Conservation (phyloP, 1,140 invertebrate genomes). For the Drosophila nebulosa region DNA sequence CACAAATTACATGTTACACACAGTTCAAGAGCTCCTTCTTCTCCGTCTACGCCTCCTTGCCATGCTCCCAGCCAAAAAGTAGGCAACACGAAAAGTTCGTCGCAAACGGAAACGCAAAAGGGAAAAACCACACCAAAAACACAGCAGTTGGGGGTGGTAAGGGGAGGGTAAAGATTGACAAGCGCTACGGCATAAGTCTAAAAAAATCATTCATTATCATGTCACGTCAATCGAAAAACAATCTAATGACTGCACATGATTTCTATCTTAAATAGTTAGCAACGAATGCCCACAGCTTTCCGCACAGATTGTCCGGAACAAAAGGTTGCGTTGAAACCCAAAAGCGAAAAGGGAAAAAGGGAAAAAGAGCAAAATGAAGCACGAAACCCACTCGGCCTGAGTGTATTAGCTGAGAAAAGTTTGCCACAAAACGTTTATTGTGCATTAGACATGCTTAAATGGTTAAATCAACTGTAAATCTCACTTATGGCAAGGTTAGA, state of each 20-base stretch:
- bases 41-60: neutral
- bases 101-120: constrained; percentile 47
- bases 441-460: constrained; percentile 73
- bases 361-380: neutral
- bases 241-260: constrained; percentile 80
- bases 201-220: constrained; percentile 78
- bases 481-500: constrained; percentile 16
- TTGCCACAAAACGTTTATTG: constrained; percentile 70
- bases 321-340: constrained; percentile 8
- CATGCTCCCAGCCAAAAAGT: neutral
- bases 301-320: constrained; percentile 14
- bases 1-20: constrained; percentile 59
- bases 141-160: constrained; percentile 5
- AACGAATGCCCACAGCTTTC: constrained; percentile 15
- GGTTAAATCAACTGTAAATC: constrained; percentile 78
- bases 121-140: neutral
- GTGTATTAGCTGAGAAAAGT: constrained; percentile 49
- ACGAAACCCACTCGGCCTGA: neutral
- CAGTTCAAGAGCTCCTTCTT: neutral
- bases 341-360: constrained; percentile 6
- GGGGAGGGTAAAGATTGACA: constrained; percentile 22
- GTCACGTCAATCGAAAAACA: constrained; percentile 80
- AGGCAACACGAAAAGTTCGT: constrained; percentile 27
- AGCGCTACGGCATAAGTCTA: constrained; percentile 12
- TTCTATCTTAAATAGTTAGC: constrained; percentile 71